Base-by-base conservation (phyloP, 2,797 vertebrate species). In the Amniataba percoides region DNA sequence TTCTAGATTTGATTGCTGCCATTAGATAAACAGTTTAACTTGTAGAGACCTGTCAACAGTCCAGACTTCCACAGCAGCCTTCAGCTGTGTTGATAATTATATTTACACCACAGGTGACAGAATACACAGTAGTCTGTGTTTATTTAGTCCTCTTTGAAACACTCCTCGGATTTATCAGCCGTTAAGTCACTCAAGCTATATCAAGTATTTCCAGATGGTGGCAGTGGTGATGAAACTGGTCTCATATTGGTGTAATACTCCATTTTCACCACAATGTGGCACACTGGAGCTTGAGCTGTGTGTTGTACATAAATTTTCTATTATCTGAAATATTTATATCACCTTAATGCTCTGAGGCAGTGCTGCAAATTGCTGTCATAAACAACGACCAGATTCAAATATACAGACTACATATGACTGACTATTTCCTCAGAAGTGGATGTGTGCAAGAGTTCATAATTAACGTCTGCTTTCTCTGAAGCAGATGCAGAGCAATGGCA, bases 141-240 rank as follows among this genome's bases (percentile, higher is more conserved):
- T n/a, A 43, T 69, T 48, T 69, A 69, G 53, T 51, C 5, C 7
- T 56, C 19, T 23, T 6, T 23, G 6, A 48, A 18, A 51, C 23
- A 42, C 27, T 31, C 13, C 16, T 57, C 8, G 14, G 48, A 31
- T 43, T 16, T 62, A 40, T 58, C n/a, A 42, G 7, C 18, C 66
- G n/a, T 60, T 9, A 64, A 46, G 7, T 39, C 18, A 5, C n/a
- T 9, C 1, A 6, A 18, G 42, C 53, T 27, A 27, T 25, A 59
- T 39, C 16, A 61, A 1, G 23, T 10, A 19, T 77, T 13, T 31
- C 81, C 78, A 80, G 21, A 31, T 0, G 78, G 51, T 72, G 81
- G 82, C 77, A 61, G 73, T 75, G 21, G 7, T 16, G 53, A 27
- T 63, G 1, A 36, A 34, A 19, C 11, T 11, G 14, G 5, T 8